phyloP scores from a whole-genome alignment of 2,113 vertebrate species.

The Irena cyanogastra region DNA sequence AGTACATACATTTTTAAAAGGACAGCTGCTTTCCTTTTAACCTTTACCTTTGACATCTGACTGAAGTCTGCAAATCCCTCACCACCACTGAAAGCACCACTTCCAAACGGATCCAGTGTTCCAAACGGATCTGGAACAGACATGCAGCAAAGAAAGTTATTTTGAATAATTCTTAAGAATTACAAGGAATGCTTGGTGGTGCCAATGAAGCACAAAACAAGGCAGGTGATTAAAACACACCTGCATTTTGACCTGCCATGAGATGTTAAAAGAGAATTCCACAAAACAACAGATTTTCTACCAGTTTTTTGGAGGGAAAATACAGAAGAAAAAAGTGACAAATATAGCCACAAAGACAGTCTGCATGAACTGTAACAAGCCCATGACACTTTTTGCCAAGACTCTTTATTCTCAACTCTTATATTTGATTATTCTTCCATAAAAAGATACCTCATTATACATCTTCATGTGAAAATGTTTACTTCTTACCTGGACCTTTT shows the following conservation, averaged over 20 bases:
- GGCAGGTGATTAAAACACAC: neutral
- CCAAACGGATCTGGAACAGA: constrained; percentile 86
- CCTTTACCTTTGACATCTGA: constrained; percentile 90
- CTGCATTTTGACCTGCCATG: neutral
- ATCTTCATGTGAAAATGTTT: neutral
- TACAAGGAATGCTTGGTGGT: neutral
- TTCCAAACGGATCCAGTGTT: constrained; percentile 89
- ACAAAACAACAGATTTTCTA: neutral
- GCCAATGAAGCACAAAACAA: neutral
- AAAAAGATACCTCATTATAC: neutral
- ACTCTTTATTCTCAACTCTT: neutral
- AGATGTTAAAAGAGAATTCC: neutral
- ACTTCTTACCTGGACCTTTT: constrained; percentile 87
- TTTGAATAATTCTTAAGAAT: neutral
- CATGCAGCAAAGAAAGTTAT: neutral
- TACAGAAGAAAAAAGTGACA: neutral
- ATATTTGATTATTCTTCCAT: neutral
- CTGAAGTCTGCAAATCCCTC: constrained; percentile 97
- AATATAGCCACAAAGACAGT: neutral
- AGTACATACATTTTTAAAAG: neutral
- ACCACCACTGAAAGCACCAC: constrained; percentile 78
- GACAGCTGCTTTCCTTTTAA: neutral
- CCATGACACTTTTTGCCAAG: neutral
- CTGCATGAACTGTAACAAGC: neutral
- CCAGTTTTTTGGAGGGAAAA: neutral